phyloP scores from a whole-genome alignment of 2,113 vertebrate genomes.

The Galemys pyrenaicus region DNA sequence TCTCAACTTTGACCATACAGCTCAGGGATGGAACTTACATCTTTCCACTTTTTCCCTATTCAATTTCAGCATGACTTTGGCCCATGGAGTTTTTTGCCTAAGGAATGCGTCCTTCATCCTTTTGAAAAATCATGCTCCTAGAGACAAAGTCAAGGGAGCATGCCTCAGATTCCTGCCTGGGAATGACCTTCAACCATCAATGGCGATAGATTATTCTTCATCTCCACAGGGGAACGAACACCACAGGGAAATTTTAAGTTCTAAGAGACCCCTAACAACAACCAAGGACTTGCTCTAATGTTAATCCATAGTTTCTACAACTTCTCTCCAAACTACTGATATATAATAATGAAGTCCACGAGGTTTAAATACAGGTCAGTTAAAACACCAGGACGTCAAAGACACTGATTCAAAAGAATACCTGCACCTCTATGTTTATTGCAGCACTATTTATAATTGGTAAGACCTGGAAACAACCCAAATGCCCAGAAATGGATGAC shows the following conservation, averaged over 20 bases:
- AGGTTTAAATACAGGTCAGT: not conserved
- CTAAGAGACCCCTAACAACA: not conserved
- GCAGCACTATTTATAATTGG: too few relatives aligned
- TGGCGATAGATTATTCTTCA: not conserved
- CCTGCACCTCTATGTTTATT: too few relatives aligned
- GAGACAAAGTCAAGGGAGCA: slow-evolving; percentile 2
- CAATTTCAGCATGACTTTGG: not conserved
- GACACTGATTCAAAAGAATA: too few relatives aligned
- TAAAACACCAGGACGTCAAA: not conserved
- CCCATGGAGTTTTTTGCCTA: not conserved
- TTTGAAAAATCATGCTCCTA: slow-evolving; percentile 2
- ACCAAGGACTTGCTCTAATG: not conserved
- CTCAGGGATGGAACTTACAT: too few relatives aligned
- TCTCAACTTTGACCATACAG: not conserved
- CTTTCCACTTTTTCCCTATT: not conserved
- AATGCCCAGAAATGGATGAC: too few relatives aligned
- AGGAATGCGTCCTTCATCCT: not conserved
- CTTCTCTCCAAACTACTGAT: not conserved
- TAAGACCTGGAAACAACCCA: too few relatives aligned
- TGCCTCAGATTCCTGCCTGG: not conserved
- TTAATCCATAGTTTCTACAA: slow-evolving; percentile 4
- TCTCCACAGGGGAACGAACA: not conserved
- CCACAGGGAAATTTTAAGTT: not conserved
- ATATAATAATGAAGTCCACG: not conserved
- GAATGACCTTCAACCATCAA: not conserved